These are phyloP conservation scores for Nannobrachium achirus DNA, from an alignment of 2,113 vertebrate genomes.

Conservation along the genomic window DNA sequence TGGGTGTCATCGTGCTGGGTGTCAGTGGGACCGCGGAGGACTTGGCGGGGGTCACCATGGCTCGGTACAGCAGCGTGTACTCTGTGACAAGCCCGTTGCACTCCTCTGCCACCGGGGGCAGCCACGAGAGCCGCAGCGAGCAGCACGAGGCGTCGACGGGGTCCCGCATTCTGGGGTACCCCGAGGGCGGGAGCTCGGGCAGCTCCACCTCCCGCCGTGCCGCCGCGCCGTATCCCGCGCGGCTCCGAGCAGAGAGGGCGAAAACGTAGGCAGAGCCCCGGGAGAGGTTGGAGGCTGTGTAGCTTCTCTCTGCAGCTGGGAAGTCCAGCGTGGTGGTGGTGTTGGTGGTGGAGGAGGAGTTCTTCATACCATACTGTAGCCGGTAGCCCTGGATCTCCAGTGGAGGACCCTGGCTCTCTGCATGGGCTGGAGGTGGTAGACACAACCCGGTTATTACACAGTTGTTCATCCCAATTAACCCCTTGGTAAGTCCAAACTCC, in stretches of 20 bases:
- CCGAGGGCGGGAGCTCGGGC: slow-evolving; percentile 86
- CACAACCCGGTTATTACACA: too few relatives aligned
- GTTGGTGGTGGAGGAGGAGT: slow-evolving; percentile 72
- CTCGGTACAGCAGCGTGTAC: slow-evolving; percentile 88
- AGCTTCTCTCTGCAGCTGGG: slow-evolving; percentile 79
- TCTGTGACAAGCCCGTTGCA: slow-evolving; percentile 84
- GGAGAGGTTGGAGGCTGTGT: slow-evolving; percentile 80
- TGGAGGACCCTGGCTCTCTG: slow-evolving; percentile 43
- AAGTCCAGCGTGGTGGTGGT: slow-evolving; percentile 81
- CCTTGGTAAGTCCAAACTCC: too few relatives aligned
- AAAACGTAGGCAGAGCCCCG: slow-evolving; percentile 90
- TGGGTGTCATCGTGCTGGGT: too few relatives aligned
- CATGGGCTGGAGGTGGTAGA: too few relatives aligned
- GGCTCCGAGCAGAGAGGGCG: slow-evolving; percentile 87
- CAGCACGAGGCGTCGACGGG: slow-evolving; percentile 85
- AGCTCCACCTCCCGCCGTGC: slow-evolving; percentile 81
- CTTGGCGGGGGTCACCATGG: slow-evolving; percentile 30
- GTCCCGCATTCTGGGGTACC: slow-evolving; percentile 87
- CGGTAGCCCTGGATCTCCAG: slow-evolving; percentile 88
- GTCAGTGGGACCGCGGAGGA: too few relatives aligned
- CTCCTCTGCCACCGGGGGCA: slow-evolving; percentile 85
- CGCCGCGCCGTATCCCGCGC: slow-evolving; percentile 86
- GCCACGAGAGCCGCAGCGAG: slow-evolving; percentile 90
- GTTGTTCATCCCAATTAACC: too few relatives aligned
- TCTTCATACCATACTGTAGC: slow-evolving; percentile 88